Percentiles rank a stretch among this genome's conserved stretches.
Evolutionary conservation across 2,888 invertebrate genomes (phyloP).

Genomic region (Protula sp.): DNA sequence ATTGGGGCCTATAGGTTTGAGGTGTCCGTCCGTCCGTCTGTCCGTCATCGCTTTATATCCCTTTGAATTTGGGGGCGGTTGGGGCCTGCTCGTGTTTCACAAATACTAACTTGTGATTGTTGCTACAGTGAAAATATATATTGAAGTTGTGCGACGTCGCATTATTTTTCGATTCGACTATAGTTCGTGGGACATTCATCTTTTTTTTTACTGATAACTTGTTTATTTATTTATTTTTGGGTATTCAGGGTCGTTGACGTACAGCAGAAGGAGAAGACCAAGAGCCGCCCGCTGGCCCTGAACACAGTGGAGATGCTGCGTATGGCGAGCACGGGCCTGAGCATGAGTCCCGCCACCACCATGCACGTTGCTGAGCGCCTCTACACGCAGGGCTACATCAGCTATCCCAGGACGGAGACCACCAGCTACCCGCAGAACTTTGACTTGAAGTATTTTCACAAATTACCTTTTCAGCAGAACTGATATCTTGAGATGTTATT

Average conservation of each 20-base stretch:
- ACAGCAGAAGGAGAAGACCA: slow-evolving; percentile 79
- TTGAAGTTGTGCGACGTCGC: no score
- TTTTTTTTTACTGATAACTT: no score
- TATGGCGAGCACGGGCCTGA: slow-evolving; percentile 81
- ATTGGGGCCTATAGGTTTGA: no score
- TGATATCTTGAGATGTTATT: neutral
- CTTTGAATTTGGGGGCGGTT: no score
- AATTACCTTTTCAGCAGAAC: neutral
- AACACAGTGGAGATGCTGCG: slow-evolving; percentile 96
- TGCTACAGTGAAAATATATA: no score
- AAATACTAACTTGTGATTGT: no score
- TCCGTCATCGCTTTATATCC: no score
- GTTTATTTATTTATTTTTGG: no score
- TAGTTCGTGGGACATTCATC: no score
- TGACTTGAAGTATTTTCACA: slow-evolving; percentile 76
- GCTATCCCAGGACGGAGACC: slow-evolving; percentile 97
- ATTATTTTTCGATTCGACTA: no score
- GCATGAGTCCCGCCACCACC: slow-evolving; percentile 52
- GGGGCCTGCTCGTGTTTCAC: no score
- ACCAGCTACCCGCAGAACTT: slow-evolving; percentile 93
- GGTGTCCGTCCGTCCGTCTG: no score
- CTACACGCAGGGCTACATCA: slow-evolving; percentile 92
- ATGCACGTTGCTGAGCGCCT: slow-evolving; percentile 73
- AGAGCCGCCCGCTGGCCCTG: slow-evolving; percentile 80
- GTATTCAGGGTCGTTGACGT: slow-evolving; percentile 38